Evolutionary conservation across 2,888 invertebrate genomes (phyloP), one percentile per base, ranked within the genome.

Genomic region (Acleris laterana): DNA sequence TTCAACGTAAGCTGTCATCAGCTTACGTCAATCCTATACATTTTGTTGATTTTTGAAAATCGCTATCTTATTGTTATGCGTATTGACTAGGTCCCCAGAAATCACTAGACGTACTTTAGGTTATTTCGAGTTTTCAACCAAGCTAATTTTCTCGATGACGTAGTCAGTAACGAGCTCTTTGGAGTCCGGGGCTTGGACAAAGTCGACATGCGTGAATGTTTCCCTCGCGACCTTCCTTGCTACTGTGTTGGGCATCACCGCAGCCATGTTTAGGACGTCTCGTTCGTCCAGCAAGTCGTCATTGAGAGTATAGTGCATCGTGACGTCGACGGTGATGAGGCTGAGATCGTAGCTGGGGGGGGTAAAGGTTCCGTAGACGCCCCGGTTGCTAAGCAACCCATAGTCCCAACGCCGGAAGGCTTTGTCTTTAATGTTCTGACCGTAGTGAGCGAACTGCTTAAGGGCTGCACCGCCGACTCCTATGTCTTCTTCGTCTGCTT

Each of bases 401-500:
- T 71, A 69, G 62, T 78, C 68, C 73, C 74, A 79, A 49, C 77
- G 69, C 53, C 72, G 72, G 69, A 79, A 79, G 5, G 57, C 6
- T 44, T 28, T 69, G 50, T 75, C 73, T 53, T 69, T 70, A 7
- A 79, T 76, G 53, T 77, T 77, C 56, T 79, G 79, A 7, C 79
- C 79, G 52, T 66, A 79, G 66, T 79, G 78, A 0, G 77, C 79
- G 48, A 75, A 68, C 69, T 79, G 77, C 28, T 77, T 79, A 5
- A 74, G 56, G 5, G 79, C 64, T 0, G 75, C 69, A 11, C 77
- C 76, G 11, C 72, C 74, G 13, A 61, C 0, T 5, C 44, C 63
- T n/a, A 65, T 0, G 16, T 42, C 25, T n/a, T 19, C 42, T 7
- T 55, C 1, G 28, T 19, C 25, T 20, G n/a, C 25, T 4, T 16